Evolutionary conservation across 2,888 invertebrate genomes (phyloP), one percentile per base, ranked within the genome.

Genomic region (Brassicogethes aeneus): DNA sequence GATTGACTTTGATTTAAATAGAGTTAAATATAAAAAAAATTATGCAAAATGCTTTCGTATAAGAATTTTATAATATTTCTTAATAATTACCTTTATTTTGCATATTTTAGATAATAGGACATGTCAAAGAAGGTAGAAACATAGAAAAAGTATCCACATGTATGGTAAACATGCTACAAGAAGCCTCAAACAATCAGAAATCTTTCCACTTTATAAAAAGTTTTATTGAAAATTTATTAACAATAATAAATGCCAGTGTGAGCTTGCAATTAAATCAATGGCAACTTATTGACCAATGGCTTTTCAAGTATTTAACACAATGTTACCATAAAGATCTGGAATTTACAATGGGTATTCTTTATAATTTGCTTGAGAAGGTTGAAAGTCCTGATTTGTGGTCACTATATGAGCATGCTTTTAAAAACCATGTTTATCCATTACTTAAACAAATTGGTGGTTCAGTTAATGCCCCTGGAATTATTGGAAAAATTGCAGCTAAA

Each of bases 401-500:
- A 12, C 48, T 48, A n/a, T 66, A 65, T 62, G 58, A 62, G 46
- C 36, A 44, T 0, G 39, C 45, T 17, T 61, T 62, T 39, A 55
- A 54, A 42, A 51, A 53, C 14, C 39, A 55, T 33, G 50, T 67
- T 16, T 56, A 61, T 40, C 56, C 61, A 15, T 51, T 45, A 36
- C 45, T 66, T 29, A 59, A 59, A 46, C 51, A 56, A 43, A 43
- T 61, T 15, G 48, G 58, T 3, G 42, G 38, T 17, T 39, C 51
- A 13, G 34, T 50, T 3, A 54, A 40, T 32, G 44, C 55, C 15
- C 54, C 60, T 3, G 37, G 47, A 17, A 38, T 47, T 13, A 46
- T 63, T 14, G 67, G 66, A 3, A 56, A 52, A 40, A 52, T 67
- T 34, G 64, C 60, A 3, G 67, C 57, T 3, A 50, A 60, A 51